A percentile compares a stretch with the other conserved stretches of the same genome.
Evolutionary conservation across 1,140 invertebrate genomes (phyloP).

Genomic region (Drosophila quadrilineata): DNA sequence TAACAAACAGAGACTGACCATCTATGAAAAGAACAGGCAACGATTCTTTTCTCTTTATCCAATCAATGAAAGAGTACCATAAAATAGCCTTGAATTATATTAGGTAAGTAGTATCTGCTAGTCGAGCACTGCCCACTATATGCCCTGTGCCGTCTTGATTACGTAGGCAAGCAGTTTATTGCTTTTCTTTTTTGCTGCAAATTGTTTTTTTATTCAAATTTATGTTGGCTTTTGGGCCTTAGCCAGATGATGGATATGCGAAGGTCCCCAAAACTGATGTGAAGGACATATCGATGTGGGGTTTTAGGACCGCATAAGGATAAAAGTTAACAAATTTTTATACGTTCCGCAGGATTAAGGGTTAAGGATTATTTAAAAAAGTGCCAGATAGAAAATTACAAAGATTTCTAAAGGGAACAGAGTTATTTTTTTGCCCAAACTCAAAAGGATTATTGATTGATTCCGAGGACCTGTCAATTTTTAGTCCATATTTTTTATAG

Average conservation of each 20-base stretch:
- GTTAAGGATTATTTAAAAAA: conserved; percentile 8
- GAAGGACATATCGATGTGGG: background rate
- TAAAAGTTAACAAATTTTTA: conserved; percentile 41
- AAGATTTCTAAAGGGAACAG: too few species aligned
- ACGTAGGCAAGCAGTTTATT: conserved; percentile 6
- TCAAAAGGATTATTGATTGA: too few species aligned
- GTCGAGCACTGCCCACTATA: background rate
- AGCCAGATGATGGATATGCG: conserved; percentile 36
- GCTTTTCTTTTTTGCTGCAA: conserved; percentile 19
- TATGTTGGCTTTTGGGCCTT: conserved; percentile 3
- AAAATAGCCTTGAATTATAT: too few species aligned
- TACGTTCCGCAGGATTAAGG: background rate
- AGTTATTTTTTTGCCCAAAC: too few species aligned
- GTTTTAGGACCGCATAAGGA: background rate
- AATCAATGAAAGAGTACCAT: too few species aligned
- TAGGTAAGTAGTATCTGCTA: background rate
- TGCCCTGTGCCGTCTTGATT: conserved; percentile 15
- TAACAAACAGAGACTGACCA: background rate
- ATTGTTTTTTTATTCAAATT: conserved; percentile 76
- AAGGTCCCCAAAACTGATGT: background rate
- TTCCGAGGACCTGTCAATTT: too few species aligned
- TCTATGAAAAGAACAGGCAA: background rate
- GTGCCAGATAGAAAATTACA: conserved; percentile 33
- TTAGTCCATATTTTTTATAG: too few species aligned
- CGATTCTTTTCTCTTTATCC: too few species aligned